phyloP scores from a whole-genome alignment of 1,140 invertebrate genomes.

The Neuroterus valhalla region DNA sequence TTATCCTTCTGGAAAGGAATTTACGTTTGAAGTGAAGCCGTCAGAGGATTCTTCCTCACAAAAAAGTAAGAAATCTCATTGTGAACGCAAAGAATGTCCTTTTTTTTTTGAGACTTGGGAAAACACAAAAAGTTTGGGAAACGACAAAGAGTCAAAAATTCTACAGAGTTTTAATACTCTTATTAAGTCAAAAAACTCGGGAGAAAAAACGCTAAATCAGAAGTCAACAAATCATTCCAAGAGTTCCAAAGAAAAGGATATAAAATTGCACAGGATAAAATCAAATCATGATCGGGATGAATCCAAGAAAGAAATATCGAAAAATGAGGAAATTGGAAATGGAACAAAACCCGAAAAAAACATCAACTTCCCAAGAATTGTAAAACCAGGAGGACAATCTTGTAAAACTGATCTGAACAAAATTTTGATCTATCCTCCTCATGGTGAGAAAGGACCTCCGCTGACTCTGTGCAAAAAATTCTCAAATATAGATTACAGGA shows the following conservation, averaged over 20 bases:
- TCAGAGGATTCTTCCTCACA: neutral
- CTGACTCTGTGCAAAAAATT: slow-evolving; percentile 58
- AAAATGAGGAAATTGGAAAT: too few relatives aligned
- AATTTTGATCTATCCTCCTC: slow-evolving; percentile 61
- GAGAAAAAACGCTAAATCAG: too few relatives aligned
- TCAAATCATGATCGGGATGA: too few relatives aligned
- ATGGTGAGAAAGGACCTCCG: slow-evolving; percentile 52
- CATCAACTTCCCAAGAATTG: slow-evolving; percentile 37
- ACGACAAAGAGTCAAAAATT: neutral
- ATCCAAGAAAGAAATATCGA: too few relatives aligned
- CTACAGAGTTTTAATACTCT: neutral
- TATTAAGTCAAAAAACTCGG: neutral
- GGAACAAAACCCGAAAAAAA: neutral
- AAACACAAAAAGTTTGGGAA: neutral
- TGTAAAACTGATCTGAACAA: slow-evolving; percentile 42
- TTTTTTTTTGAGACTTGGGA: neutral
- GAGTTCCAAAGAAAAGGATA: too few relatives aligned
- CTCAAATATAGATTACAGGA: slow-evolving; percentile 60
- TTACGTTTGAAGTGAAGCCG: slow-evolving; percentile 43
- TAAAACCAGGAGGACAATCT: slow-evolving; percentile 34
- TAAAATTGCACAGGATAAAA: too few relatives aligned
- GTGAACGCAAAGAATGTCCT: slow-evolving; percentile 1
- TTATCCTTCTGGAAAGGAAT: slow-evolving; percentile 43
- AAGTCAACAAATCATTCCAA: too few relatives aligned
- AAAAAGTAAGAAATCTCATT: neutral